These are phyloP conservation scores for Antigone vipio DNA, from an alignment of 2,113 vertebrate species.

Conservation along the genomic window DNA sequence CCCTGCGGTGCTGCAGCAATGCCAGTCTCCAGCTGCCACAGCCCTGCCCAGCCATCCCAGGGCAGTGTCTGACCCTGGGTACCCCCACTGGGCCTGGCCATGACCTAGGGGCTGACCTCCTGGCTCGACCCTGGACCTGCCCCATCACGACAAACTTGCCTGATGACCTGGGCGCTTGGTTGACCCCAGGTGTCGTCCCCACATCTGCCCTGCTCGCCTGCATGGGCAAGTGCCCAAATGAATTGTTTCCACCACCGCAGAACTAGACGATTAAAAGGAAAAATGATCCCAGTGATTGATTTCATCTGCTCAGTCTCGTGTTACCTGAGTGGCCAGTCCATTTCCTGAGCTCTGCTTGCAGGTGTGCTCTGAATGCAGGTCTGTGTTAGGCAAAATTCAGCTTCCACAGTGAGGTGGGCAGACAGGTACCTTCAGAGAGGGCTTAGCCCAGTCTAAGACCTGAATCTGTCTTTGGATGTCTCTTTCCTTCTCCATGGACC, in stretches of 20 bases:
- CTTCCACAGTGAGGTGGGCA: neutral
- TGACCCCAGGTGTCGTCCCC: neutral
- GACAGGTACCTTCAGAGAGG: neutral
- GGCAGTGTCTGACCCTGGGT: neutral
- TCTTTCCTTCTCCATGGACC: neutral
- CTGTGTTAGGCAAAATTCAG: neutral
- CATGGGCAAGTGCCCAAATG: neutral
- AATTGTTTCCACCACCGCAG: neutral
- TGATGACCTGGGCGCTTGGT: neutral
- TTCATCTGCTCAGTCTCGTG: neutral
- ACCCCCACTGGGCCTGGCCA: fast-evolving
- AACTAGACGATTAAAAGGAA: neutral
- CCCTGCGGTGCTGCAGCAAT: fast-evolving
- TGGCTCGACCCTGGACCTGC: neutral
- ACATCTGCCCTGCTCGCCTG: neutral
- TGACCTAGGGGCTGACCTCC: neutral
- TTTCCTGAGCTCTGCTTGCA: neutral
- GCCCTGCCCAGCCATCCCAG: neutral
- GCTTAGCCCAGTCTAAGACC: neutral
- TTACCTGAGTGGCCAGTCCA: neutral
- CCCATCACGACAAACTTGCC: neutral
- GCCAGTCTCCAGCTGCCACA: neutral
- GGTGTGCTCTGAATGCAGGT: neutral
- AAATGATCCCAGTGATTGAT: neutral
- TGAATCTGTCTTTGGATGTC: neutral